Evolutionary conservation across 2,888 invertebrate species (phyloP), one percentile per base, ranked within the genome.

Genomic region (Dioctria rufipes): DNA sequence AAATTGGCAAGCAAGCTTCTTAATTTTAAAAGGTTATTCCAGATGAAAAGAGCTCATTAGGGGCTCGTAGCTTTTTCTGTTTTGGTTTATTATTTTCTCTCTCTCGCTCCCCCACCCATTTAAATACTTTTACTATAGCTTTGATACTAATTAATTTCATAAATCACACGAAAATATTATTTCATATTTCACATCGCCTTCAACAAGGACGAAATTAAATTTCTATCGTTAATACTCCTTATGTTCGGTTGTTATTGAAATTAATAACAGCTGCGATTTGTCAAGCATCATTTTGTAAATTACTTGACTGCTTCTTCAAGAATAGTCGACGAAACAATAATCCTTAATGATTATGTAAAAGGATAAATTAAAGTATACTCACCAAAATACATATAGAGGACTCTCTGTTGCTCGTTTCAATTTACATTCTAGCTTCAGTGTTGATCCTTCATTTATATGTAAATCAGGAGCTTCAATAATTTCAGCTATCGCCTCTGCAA

Each of bases 381-480:
- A 83, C 84, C 84, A 84, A 73, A 84, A 84, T 40, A 84, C 84
- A 69, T 83, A 84, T 25, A 82, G 61, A 40, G 84, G 84, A 79
- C 82, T 83, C 71, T 84, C 84, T 8, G 84, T 84, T 39, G 83
- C 83, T 69, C 83, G 80, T 75, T 83, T 83, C 58, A 84, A 78
- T 81, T 83, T 83, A 81, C 84, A 84, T 82, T 83, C 84, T 61
- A 84, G 79, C 81, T 82, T 82, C 60, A 84, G 77, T 69, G 83
- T 84, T 78, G 83, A 83, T 80, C 84, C 84, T 80, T 83, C 84
- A 81, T 83, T 83, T 75, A 84, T 84, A 82, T 84, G 84, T 69
- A 84, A 78, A 82, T 84, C 84, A 78, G 84, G 83, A 80, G 82
- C 83, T 80, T 82, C 83, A 63, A 82, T 81, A 63, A 84, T 84